Evolutionary conservation across 2,797 vertebrate genomes (phyloP).

Genomic region (Hydrophis major): DNA sequence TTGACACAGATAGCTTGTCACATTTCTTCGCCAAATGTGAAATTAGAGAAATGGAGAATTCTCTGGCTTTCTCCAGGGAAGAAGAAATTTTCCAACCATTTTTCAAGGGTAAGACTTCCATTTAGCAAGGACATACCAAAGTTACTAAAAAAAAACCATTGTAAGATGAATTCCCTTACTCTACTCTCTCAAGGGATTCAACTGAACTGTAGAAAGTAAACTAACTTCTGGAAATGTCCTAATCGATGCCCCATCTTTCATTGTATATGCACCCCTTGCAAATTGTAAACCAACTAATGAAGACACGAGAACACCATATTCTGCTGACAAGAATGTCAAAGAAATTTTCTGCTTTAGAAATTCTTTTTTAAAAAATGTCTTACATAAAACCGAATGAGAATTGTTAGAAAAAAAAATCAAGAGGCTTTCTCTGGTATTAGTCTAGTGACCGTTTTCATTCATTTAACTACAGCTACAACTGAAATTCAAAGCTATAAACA

Average conservation of each 20-base stretch:
- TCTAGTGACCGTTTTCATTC: not conserved
- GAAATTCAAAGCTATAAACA: not conserved
- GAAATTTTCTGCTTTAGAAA: not conserved
- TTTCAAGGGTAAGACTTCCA: not conserved
- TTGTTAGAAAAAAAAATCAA: not conserved
- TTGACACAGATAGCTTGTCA: not conserved
- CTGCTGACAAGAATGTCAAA: not conserved
- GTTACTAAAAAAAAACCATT: not conserved
- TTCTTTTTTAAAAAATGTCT: not conserved
- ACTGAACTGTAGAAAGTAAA: not conserved
- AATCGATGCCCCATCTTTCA: not conserved
- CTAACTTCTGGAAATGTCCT: not conserved
- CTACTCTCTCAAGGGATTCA: not conserved
- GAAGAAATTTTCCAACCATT: not conserved
- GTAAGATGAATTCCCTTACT: not conserved
- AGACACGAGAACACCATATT: not conserved
- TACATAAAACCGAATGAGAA: not conserved
- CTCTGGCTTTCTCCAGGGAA: not conserved
- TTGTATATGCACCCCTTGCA: not conserved
- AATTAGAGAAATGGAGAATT: not conserved
- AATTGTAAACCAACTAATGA: not conserved
- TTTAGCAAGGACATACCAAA: not conserved
- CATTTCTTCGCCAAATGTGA: not conserved
- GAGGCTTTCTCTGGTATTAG: not conserved
- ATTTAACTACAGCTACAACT: not conserved